A percentile compares a stretch with the other conserved stretches of the same genome.
These are phyloP conservation scores for Periphyllus acericola DNA, from an alignment of 2,888 invertebrate species.

Conservation along the genomic window DNA sequence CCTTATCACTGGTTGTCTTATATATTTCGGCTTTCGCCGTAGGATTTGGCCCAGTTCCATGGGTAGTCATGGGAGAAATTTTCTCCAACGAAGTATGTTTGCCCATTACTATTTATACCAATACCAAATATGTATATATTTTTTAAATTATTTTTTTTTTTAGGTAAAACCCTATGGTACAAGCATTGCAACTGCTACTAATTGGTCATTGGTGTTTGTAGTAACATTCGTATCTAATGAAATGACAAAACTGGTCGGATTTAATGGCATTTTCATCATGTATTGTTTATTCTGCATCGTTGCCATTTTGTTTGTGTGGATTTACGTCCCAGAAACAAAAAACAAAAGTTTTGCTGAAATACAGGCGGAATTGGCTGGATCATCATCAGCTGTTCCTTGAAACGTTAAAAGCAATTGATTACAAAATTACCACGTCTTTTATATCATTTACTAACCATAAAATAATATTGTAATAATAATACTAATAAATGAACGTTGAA, in stretches of 20 bases:
- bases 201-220: constrained; percentile 80
- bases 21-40: constrained; percentile 77
- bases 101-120: neutral
- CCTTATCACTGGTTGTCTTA: constrained; percentile 73
- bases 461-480: too few species aligned
- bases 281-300: constrained; percentile 74
- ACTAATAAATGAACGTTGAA: too few species aligned
- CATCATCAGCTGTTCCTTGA: neutral
- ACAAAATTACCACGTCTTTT: too few species aligned
- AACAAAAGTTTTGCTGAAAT: constrained; percentile 72
- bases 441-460: too few species aligned
- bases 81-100: constrained; percentile 74
- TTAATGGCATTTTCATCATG: constrained; percentile 75
- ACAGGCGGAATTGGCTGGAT: constrained; percentile 71
- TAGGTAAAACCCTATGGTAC: constrained; percentile 76
- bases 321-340: constrained; percentile 78
- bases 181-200: constrained; percentile 78
- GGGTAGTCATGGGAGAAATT: constrained; percentile 82
- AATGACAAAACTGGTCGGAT: constrained; percentile 70
- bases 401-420: neutral
- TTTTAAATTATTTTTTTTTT: neutral
- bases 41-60: constrained; percentile 84
- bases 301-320: constrained; percentile 74
- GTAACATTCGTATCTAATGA: constrained; percentile 72
- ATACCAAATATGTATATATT: too few species aligned